Evolutionary conservation across 2,113 vertebrate species (phyloP).

Genomic region (Bothrops jararaca): DNA sequence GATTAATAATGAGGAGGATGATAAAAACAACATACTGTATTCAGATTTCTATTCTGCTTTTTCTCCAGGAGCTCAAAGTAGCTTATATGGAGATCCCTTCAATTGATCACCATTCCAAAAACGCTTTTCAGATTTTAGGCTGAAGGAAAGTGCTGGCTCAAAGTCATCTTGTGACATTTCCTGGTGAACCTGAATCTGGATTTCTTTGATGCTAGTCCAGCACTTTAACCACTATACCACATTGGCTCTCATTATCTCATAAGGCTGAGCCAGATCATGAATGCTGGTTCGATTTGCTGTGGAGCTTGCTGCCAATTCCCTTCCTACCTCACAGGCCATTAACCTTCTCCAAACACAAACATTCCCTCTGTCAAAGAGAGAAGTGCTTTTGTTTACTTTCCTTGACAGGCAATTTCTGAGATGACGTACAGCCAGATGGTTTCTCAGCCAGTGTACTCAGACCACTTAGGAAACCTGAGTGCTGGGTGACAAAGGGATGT

Average conservation of each 20-base stretch:
- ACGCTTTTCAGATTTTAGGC: background rate
- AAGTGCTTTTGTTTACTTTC: background rate
- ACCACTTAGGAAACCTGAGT: background rate
- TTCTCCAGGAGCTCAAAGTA: background rate
- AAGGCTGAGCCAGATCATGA: background rate
- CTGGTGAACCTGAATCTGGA: background rate
- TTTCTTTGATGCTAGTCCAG: background rate
- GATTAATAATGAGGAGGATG: background rate
- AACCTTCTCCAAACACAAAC: conserved; percentile 26
- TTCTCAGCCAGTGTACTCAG: background rate
- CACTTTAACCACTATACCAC: background rate
- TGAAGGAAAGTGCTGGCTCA: background rate
- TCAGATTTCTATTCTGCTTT: background rate
- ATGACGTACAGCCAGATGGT: conserved; percentile 27
- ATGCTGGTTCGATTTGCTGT: background rate
- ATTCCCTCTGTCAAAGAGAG: background rate
- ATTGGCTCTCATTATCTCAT: background rate
- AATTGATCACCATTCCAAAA: background rate
- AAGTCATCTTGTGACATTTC: background rate
- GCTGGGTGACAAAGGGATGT: background rate
- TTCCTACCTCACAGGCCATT: conserved; percentile 7
- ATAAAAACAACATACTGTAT: background rate
- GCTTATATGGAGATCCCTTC: background rate
- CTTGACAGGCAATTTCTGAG: background rate
- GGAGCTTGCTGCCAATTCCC: conserved; percentile 1